These are phyloP conservation scores for Daboia siamensis DNA, from an alignment of 2,113 vertebrate genomes.

Conservation along the genomic window DNA sequence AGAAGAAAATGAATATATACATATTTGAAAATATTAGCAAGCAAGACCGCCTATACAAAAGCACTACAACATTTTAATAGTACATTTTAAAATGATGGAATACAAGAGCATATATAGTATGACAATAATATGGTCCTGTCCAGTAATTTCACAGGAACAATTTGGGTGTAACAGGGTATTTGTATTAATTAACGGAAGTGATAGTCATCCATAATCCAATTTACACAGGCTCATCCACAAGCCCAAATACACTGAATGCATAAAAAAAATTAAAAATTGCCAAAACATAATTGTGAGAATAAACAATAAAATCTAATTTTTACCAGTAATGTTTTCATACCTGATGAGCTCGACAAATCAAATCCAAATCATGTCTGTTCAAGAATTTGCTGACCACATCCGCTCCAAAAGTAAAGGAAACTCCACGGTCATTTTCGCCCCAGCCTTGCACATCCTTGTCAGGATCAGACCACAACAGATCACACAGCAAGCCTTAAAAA, in stretches of 20 bases:
- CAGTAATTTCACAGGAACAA: background rate
- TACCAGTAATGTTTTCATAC: constrained; percentile 64
- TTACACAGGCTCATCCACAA: background rate
- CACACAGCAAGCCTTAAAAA: constrained; percentile 89
- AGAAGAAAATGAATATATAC: background rate
- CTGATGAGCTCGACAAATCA: constrained; percentile 99
- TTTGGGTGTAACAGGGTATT: background rate
- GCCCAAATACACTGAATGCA: background rate
- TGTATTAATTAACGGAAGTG: background rate
- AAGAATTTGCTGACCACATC: constrained; percentile 99
- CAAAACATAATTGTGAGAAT: background rate
- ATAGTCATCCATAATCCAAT: background rate
- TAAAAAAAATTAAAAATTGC: background rate
- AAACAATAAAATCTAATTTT: background rate
- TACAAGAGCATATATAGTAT: background rate
- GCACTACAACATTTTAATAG: background rate
- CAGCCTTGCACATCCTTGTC: constrained; percentile 98
- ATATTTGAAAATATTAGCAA: background rate
- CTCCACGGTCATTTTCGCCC: constrained; percentile 97
- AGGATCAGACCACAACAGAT: constrained; percentile 96
- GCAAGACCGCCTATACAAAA: background rate
- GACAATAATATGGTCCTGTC: background rate
- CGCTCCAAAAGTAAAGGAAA: constrained; percentile 97
- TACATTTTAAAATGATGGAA: background rate
- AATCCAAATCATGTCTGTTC: constrained; percentile 97